These are phyloP conservation scores for Pyxicephalus adspersus DNA, from an alignment of 2,113 vertebrate species.

Conservation along the genomic window DNA sequence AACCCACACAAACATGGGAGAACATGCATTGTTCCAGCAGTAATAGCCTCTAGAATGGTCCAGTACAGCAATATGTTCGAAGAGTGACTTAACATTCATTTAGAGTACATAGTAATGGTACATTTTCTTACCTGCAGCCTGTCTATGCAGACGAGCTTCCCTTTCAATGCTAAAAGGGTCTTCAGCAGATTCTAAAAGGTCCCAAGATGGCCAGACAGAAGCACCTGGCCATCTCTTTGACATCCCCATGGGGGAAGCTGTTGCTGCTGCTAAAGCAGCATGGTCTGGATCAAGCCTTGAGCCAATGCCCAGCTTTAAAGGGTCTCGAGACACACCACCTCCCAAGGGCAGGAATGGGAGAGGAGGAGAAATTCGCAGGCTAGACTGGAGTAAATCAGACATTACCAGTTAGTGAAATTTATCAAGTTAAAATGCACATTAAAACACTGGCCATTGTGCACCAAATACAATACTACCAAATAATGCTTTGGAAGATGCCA, in stretches of 20 bases:
- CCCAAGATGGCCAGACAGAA: constrained; percentile 88
- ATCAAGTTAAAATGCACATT: too few species aligned
- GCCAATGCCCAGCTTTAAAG: constrained; percentile 81
- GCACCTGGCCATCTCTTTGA: constrained; percentile 90
- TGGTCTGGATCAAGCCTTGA: constrained; percentile 86
- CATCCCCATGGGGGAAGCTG: constrained; percentile 74
- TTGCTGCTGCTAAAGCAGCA: constrained; percentile 80
- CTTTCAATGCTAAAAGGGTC: constrained; percentile 95
- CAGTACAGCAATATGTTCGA: too few species aligned
- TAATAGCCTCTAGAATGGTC: too few species aligned
- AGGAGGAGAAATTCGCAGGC: constrained; percentile 91
- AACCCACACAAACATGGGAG: too few species aligned
- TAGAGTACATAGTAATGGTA: not conserved
- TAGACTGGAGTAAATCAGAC: constrained; percentile 75
- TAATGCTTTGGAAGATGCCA: too few species aligned
- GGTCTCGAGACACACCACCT: constrained; percentile 84
- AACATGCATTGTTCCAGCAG: too few species aligned
- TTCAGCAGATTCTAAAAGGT: constrained; percentile 85
- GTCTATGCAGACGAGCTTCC: constrained; percentile 92
- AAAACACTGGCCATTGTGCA: too few species aligned
- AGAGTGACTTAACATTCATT: too few species aligned
- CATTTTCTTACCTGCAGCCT: constrained; percentile 84
- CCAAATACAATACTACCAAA: too few species aligned
- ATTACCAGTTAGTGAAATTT: too few species aligned
- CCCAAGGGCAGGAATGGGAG: constrained; percentile 87